Evolutionary conservation across 2,113 vertebrate genomes (phyloP), one percentile per base, ranked within the genome.

Genomic region (Lethenteron camtschaticum): DNA sequence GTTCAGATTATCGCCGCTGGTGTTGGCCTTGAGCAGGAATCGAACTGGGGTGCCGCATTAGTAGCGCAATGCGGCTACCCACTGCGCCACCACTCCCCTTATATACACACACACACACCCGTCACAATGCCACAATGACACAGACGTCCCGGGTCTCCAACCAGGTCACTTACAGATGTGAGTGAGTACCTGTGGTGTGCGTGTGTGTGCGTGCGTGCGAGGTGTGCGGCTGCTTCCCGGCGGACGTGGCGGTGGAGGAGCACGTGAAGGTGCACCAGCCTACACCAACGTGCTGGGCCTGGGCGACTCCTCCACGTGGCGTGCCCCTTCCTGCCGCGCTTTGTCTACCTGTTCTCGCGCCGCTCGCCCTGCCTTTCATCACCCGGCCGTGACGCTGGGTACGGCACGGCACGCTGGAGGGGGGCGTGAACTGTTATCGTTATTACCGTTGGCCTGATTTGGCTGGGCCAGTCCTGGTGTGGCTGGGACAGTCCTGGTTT

Each of bases 221-320:
- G 91, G 78, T 95, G 16, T 95, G 90, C 18, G 83, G 88, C 1
- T 81, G 84, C 0, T 89, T 96, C 81, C 83, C 87, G 0, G 82
- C 82, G 0, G 81, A 79, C 8, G 81, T 78, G 0, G 86, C 79
- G 1, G 79, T 78, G 12, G 79, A 82, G 1, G 86, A 82, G 10
- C 91, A 96, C 0, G 81, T 94, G 13, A 92, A 89, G 78, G 73
- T 91, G 71, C 91, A 95, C 74, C 91, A 96, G 85, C 82, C 68
- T 86, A 96, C 75, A 96, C 91, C 68, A 96, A 96, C 0, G 41
- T 95, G 71, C 79, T 95, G 0, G 88, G 87, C 16, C 76, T 95
- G 71, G 89, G 90, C 0, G 91, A 96, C 78, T 96, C 89, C 66
- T 94, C 89, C 79, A 82, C 82, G 0, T 95, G 91, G 91, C 86